phyloP scores from a whole-genome alignment of 2,113 vertebrate genomes.

The Manacus vitellinus region DNA sequence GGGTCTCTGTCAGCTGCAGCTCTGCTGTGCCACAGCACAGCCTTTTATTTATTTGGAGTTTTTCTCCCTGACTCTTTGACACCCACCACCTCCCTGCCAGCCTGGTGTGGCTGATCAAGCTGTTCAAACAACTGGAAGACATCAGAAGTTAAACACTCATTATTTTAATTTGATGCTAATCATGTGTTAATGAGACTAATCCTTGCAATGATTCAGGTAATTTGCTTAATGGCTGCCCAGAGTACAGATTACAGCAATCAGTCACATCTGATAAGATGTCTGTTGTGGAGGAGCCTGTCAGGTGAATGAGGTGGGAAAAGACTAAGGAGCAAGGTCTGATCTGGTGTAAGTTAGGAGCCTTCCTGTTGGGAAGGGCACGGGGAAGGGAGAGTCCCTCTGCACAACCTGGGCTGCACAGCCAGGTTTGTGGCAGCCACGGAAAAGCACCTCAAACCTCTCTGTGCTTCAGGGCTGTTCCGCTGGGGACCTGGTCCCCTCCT shows the following conservation, averaged over 20 bases:
- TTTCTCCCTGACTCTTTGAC: constrained; percentile 71
- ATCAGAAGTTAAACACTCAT: constrained; percentile 99
- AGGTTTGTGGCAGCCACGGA: neutral
- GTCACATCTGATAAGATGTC: constrained; percentile 99
- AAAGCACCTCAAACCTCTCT: neutral
- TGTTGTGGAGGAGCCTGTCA: constrained; percentile 85
- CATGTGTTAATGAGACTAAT: constrained; percentile 99
- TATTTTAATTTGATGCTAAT: constrained; percentile 99
- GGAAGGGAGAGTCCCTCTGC: neutral
- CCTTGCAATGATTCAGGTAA: constrained; percentile 99
- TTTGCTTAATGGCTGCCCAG: constrained; percentile 99
- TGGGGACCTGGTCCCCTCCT: neutral
- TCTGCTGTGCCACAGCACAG: neutral
- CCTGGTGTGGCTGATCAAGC: constrained; percentile 95
- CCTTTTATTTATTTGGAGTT: constrained; percentile 1
- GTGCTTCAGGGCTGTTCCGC: neutral
- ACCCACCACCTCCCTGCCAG: constrained; percentile 77
- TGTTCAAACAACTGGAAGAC: constrained; percentile 99
- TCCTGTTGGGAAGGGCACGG: neutral
- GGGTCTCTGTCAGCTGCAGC: neutral
- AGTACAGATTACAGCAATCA: constrained; percentile 99
- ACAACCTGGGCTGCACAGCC: neutral
- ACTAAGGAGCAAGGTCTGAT: constrained; percentile 74
- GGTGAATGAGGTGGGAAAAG: constrained; percentile 82
- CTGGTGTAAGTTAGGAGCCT: neutral